Conservation (phyloP, 2,888 invertebrate species). For the Tuta absoluta region DNA sequence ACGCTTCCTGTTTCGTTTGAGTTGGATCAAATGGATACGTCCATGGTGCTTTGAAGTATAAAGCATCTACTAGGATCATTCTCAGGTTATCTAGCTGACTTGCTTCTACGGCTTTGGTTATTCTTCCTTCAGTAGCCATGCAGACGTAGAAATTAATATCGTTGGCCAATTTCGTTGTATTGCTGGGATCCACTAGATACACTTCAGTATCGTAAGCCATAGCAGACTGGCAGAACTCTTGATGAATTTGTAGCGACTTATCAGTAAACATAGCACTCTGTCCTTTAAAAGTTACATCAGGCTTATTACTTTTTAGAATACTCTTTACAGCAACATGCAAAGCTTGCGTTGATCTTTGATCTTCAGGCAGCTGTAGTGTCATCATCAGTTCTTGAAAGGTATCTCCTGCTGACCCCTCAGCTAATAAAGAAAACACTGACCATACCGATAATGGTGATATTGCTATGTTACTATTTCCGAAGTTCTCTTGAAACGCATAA, state of each 20-base stretch:
- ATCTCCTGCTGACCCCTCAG: slow-evolving; percentile 69
- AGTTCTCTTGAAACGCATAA: slow-evolving; percentile 64
- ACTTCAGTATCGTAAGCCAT: slow-evolving; percentile 77
- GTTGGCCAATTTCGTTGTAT: slow-evolving; percentile 71
- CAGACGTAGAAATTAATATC: slow-evolving; percentile 86
- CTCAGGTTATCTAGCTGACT: slow-evolving; percentile 64
- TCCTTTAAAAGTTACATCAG: slow-evolving; percentile 60
- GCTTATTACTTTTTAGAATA: slow-evolving; percentile 53
- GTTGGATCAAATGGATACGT: slow-evolving; percentile 82
- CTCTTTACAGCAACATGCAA: slow-evolving; percentile 57
- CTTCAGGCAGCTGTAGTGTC: slow-evolving; percentile 59
- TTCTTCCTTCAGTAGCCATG: slow-evolving; percentile 84
- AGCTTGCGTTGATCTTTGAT: slow-evolving; percentile 59
- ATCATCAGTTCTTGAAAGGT: slow-evolving; percentile 66
- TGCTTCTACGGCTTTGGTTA: slow-evolving; percentile 82
- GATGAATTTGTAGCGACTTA: slow-evolving; percentile 56
- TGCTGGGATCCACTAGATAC: slow-evolving; percentile 79
- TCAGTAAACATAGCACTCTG: slow-evolving; percentile 66
- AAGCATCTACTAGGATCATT: slow-evolving; percentile 84
- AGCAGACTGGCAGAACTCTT: slow-evolving; percentile 69
- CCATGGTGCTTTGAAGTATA: slow-evolving; percentile 89
- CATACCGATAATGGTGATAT: slow-evolving; percentile 71
- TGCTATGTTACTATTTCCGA: slow-evolving; percentile 62
- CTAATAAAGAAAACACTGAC: slow-evolving; percentile 67
- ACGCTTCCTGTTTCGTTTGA: slow-evolving; percentile 77